These are phyloP conservation scores for Pocillopora meandrina DNA, from an alignment of 92 coral and sea anemone species.

Conservation along the genomic window DNA sequence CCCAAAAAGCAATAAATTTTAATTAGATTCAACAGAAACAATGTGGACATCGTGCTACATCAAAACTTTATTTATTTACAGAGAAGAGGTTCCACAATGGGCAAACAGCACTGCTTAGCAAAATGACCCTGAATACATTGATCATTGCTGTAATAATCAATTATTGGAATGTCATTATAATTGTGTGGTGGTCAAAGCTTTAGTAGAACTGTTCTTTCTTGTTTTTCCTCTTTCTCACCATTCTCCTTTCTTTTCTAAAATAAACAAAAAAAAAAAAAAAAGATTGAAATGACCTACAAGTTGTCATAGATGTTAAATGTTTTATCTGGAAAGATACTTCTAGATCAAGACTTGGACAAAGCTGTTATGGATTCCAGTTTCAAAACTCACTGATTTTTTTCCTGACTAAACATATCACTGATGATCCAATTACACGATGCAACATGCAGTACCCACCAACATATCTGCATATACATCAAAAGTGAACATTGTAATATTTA, in stretches of 20 bases:
- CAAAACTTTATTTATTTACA: too few species aligned
- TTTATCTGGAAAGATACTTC: neutral
- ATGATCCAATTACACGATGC: neutral
- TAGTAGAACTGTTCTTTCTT: neutral
- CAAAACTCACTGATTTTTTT: too few species aligned
- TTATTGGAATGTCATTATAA: neutral
- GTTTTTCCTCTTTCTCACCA: neutral
- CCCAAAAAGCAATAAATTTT: too few species aligned
- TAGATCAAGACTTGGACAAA: neutral
- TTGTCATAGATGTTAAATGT: neutral
- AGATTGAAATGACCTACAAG: neutral
- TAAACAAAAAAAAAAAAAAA: neutral
- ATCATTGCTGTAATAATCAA: neutral
- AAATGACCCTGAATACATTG: neutral
- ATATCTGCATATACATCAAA: neutral
- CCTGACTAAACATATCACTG: neutral
- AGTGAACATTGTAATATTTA: neutral
- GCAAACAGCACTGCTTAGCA: too few species aligned
- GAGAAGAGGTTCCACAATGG: too few species aligned
- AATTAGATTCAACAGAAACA: too few species aligned
- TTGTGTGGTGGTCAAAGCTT: neutral
- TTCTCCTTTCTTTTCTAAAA: constrained; percentile 29
- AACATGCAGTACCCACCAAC: neutral
- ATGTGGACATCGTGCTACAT: too few species aligned
- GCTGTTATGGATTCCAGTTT: too few species aligned